A percentile compares a stretch with the other conserved stretches of the same genome.
Conservation (phyloP, 2,888 invertebrate genomes). For the Eretmocerus hayati region DNA sequence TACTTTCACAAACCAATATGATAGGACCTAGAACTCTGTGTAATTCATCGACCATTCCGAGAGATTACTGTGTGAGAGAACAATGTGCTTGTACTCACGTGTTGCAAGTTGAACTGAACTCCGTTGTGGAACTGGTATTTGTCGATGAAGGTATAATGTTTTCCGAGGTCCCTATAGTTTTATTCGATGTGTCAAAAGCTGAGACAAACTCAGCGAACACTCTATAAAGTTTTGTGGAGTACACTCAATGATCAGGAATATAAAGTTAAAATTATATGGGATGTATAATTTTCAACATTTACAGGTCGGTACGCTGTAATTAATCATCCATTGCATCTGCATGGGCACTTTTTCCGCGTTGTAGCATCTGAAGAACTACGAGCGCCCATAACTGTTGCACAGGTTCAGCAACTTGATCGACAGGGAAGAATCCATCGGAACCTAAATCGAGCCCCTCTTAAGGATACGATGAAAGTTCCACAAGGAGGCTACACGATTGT, state of each 20-base stretch:
- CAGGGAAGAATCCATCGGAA: slow-evolving; percentile 65
- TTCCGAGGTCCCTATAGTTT: too few relatives aligned
- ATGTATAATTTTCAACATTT: too few relatives aligned
- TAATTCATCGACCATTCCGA: slow-evolving; percentile 60
- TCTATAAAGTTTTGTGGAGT: too few relatives aligned
- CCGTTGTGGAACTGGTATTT: slow-evolving; percentile 76
- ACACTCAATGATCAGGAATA: too few relatives aligned
- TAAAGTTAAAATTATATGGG: too few relatives aligned
- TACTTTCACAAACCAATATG: slow-evolving; percentile 59
- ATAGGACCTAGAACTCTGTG: slow-evolving; percentile 64
- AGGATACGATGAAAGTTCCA: slow-evolving; percentile 84
- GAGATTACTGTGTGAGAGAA: slow-evolving; percentile 57
- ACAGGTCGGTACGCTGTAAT: too few relatives aligned
- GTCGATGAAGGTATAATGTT: slow-evolving; percentile 81
- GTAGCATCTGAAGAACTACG: slow-evolving; percentile 67
- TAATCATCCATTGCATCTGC: slow-evolving; percentile 75
- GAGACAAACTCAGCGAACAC: too few relatives aligned
- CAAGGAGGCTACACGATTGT: slow-evolving; percentile 85
- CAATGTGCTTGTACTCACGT: slow-evolving; percentile 82
- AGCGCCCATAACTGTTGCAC: slow-evolving; percentile 59
- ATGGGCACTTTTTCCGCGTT: slow-evolving; percentile 77
- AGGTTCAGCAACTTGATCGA: slow-evolving; percentile 61
- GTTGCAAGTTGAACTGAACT: slow-evolving; percentile 57
- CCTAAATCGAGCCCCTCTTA: slow-evolving; percentile 65
- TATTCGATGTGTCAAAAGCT: too few relatives aligned